Conservation (phyloP, 2,113 vertebrate species). For the Brienomyrus brachyistius region DNA sequence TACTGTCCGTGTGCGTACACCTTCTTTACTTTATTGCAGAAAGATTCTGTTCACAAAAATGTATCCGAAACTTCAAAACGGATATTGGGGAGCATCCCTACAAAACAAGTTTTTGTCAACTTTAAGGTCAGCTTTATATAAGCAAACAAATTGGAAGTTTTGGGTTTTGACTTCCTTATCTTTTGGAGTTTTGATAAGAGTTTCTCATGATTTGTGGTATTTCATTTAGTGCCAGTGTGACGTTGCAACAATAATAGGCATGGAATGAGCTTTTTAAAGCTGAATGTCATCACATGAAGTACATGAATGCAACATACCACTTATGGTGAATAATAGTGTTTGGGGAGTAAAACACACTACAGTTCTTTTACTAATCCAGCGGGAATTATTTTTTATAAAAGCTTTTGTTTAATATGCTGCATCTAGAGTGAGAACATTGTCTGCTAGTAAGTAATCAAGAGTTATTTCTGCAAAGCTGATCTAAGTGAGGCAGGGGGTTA, state of each 20-base stretch:
- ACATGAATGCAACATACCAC: neutral
- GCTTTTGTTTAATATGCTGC: neutral
- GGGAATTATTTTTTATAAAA: conserved; percentile 11
- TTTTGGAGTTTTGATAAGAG: neutral
- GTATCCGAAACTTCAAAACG: neutral
- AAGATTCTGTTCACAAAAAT: neutral
- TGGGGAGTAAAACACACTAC: neutral
- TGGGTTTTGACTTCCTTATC: neutral
- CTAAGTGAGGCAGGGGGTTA: conserved; percentile 10
- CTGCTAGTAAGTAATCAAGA: conserved; percentile 39
- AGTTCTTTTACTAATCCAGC: neutral
- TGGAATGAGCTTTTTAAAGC: neutral
- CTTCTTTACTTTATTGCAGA: neutral
- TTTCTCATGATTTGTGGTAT: neutral
- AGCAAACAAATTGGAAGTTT: neutral
- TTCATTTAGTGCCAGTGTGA: neutral
- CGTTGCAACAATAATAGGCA: neutral
- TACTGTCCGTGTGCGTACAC: neutral
- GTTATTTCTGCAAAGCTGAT: conserved; percentile 35
- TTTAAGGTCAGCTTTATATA: neutral
- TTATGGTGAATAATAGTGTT: conserved; percentile 3
- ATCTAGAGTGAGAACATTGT: conserved; percentile 22
- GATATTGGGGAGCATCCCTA: neutral
- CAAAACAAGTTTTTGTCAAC: neutral
- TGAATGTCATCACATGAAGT: neutral